Conservation (phyloP, 2,113 vertebrate species). For the Prolemur simus region DNA sequence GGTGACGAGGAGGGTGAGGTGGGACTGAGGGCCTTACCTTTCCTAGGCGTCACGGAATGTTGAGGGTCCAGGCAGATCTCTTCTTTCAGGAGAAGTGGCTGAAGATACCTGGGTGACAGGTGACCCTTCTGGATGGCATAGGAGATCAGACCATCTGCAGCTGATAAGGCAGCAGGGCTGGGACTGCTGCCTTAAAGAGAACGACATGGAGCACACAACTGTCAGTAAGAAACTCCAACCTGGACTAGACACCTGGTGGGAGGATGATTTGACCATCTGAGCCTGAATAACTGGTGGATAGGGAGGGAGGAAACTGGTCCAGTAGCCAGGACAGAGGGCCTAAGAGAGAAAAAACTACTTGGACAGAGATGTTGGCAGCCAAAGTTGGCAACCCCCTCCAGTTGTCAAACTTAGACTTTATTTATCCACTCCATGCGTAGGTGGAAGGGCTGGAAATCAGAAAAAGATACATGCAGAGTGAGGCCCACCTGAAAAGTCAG, state of each 20-base stretch:
- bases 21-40: conserved; percentile 13
- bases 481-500: not conserved
- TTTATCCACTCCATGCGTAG: not conserved
- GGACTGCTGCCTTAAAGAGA: conserved; percentile 47
- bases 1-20: not conserved
- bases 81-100: conserved; percentile 63
- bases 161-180: conserved; percentile 42
- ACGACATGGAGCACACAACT: not conserved
- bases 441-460: not conserved
- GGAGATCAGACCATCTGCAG: conserved; percentile 40
- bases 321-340: not conserved
- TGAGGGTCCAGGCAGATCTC: conserved; percentile 50
- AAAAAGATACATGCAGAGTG: not conserved
- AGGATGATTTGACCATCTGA: not conserved
- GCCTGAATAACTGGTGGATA: not conserved
- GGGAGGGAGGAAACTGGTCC: not conserved
- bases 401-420: not conserved
- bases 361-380: not conserved
- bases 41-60: not conserved
- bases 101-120: conserved; percentile 64
- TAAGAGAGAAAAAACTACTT: not conserved
- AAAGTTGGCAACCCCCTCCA: not conserved
- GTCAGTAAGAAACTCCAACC: not conserved
- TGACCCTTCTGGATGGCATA: conserved; percentile 47
- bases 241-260: not conserved